A percentile compares a stretch with the other conserved stretches of the same genome.
Evolutionary conservation across 2,797 vertebrate genomes (phyloP).

Genomic region (Clangula hyemalis): DNA sequence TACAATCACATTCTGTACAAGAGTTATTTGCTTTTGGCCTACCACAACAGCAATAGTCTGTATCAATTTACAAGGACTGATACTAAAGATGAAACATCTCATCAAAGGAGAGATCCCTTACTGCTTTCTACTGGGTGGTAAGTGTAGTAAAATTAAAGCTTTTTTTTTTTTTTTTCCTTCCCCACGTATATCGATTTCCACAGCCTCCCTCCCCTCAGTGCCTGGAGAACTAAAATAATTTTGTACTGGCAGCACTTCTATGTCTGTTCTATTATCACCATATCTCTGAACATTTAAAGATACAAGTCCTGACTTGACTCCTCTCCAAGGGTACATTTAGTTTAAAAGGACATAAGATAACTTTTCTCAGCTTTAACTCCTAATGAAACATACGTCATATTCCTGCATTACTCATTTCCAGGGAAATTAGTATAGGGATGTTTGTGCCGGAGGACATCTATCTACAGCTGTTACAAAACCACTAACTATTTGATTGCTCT

Average conservation of each 20-base stretch:
- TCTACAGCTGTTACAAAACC: not conserved
- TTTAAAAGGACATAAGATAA: not conserved
- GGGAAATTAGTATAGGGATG: not conserved
- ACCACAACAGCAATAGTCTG: not conserved
- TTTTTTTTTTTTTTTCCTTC: not conserved
- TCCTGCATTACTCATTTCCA: not conserved
- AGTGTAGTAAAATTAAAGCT: not conserved
- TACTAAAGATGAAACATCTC: not conserved
- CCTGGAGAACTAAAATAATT: not conserved
- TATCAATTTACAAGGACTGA: not conserved
- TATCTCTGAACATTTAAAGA: not conserved
- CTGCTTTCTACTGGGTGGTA: not conserved
- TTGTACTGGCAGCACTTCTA: not conserved
- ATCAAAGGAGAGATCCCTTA: not conserved
- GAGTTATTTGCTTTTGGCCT: not conserved
- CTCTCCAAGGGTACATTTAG: not conserved
- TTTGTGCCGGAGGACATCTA: not conserved
- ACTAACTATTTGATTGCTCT: not conserved
- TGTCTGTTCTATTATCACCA: not conserved
- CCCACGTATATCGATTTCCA: not conserved
- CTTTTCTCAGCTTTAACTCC: not conserved
- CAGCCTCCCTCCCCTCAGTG: not conserved
- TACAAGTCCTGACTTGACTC: not conserved
- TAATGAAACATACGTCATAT: not conserved
- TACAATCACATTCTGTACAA: not conserved